Evolutionary conservation across 2,888 invertebrate genomes (phyloP).

Genomic region (Erebia epiphron): DNA sequence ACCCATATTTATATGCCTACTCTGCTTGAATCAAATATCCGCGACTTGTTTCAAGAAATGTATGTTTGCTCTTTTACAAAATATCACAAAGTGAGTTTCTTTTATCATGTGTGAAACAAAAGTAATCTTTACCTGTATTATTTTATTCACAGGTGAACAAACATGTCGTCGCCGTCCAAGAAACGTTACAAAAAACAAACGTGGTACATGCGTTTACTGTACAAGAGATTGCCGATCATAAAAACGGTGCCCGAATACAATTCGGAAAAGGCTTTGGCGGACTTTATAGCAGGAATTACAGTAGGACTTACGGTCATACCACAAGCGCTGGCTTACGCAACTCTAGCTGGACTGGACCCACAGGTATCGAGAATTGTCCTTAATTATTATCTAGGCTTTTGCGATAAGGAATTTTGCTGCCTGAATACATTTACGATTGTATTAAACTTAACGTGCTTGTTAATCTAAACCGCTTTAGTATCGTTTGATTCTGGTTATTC

Average conservation of each 20-base stretch:
- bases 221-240: slow-evolving; percentile 85
- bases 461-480: not conserved
- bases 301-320: slow-evolving; percentile 97
- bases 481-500: not conserved
- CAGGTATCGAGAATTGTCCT: slow-evolving; percentile 80
- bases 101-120: not conserved
- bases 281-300: slow-evolving; percentile 95
- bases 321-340: slow-evolving; percentile 95
- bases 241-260: slow-evolving; percentile 91
- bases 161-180: slow-evolving; percentile 76
- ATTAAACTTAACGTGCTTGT: slow-evolving; percentile 2
- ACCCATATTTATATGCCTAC: too few relatives aligned
- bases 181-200: slow-evolving; percentile 67
- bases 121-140: not conserved
- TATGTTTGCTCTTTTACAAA: not conserved
- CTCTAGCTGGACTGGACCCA: slow-evolving; percentile 92
- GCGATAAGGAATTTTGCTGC: slow-evolving; percentile 11
- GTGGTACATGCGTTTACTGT: slow-evolving; percentile 63
- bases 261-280: slow-evolving; percentile 89
- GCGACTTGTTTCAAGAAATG: not conserved
- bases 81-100: not conserved
- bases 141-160: slow-evolving; percentile 12
- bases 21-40: not conserved
- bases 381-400: slow-evolving; percentile 27
- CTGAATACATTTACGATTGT: slow-evolving; percentile 14